Evolutionary conservation across 2,797 vertebrate genomes (phyloP).

Genomic region (Echeneis naucrates): DNA sequence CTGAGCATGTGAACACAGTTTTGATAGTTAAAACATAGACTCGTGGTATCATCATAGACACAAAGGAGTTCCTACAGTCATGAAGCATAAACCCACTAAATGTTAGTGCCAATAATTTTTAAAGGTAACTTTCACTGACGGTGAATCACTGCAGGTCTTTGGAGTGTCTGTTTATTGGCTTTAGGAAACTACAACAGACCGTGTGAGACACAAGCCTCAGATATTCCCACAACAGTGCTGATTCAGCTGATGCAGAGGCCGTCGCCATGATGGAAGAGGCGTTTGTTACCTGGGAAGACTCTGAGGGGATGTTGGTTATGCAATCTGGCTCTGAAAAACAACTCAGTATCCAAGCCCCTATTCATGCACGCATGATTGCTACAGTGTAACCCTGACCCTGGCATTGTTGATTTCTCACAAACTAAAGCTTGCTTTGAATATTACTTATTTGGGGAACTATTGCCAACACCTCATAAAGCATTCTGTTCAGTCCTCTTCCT

Average conservation of each 20-base stretch:
- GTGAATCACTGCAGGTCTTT: conserved; percentile 11
- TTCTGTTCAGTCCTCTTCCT: neutral
- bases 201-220: conserved; percentile 39
- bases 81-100: conserved; percentile 7
- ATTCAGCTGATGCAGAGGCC: conserved; percentile 43
- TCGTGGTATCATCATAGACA: neutral
- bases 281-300: conserved; percentile 53
- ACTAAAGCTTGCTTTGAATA: conserved; percentile 3
- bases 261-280: conserved; percentile 47
- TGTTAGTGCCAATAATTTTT: conserved; percentile 1
- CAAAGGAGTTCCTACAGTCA: neutral
- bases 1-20: neutral
- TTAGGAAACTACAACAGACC: conserved; percentile 25
- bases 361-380: conserved; percentile 19
- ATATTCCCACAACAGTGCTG: conserved; percentile 49
- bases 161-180: conserved; percentile 12
- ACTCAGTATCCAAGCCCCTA: conserved; percentile 17
- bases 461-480: neutral
- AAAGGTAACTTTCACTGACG: conserved; percentile 7
- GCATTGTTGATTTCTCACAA: conserved; percentile 15
- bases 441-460: neutral
- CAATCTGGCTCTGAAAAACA: conserved; percentile 50
- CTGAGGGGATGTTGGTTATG: conserved; percentile 46
- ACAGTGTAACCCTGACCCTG: conserved; percentile 7
- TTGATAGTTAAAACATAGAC: conserved; percentile 8